phyloP scores from a whole-genome alignment of 2,797 vertebrate species.

The Notolabrus celidotus region DNA sequence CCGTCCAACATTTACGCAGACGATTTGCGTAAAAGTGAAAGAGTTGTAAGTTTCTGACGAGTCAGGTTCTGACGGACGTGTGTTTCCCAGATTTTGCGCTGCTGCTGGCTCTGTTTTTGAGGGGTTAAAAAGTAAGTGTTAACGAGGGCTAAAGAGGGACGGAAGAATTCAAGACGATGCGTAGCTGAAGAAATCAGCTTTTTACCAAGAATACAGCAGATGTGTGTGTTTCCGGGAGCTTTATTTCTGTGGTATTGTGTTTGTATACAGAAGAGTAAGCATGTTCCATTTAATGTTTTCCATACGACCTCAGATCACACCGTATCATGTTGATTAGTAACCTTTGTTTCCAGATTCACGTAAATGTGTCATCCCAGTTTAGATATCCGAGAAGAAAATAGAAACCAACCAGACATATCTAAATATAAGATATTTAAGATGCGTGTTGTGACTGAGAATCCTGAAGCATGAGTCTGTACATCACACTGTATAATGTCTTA shows the following conservation, averaged over 20 bases:
- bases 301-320: too few species aligned
- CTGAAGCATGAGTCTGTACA: constrained; percentile 24
- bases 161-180: neutral
- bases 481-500: neutral
- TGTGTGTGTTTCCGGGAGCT: constrained; percentile 10
- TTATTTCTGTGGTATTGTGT: too few species aligned
- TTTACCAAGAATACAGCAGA: neutral
- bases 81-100: constrained; percentile 37
- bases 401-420: too few species aligned
- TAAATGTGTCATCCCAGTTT: too few species aligned
- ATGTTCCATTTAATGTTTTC: too few species aligned
- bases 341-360: too few species aligned
- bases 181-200: neutral
- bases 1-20: constrained; percentile 20
- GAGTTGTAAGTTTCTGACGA: constrained; percentile 52
- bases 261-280: too few species aligned
- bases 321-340: too few species aligned
- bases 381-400: too few species aligned
- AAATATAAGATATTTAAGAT: too few species aligned
- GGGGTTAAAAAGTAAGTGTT: constrained; percentile 51
- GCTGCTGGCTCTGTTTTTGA: constrained; percentile 27
- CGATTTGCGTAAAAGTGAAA: constrained; percentile 47
- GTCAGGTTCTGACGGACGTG: constrained; percentile 45
- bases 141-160: constrained; percentile 32
- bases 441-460: constrained; percentile 9